Conservation (phyloP, 2,113 vertebrate genomes). For the Craseonycteris thonglongyai region DNA sequence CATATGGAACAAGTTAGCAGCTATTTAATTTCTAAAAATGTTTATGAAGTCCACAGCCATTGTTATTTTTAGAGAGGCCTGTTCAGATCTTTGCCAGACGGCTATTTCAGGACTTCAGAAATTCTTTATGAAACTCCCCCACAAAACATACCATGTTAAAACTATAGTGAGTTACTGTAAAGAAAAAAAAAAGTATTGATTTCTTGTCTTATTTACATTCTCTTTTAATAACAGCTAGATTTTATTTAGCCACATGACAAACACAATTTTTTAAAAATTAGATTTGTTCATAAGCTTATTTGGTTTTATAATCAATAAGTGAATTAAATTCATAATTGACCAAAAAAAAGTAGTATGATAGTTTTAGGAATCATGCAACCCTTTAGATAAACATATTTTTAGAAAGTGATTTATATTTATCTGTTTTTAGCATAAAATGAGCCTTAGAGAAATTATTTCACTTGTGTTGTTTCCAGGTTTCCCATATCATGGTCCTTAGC, state of each 20-base stretch:
- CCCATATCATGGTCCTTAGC: background rate
- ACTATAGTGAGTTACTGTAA: background rate
- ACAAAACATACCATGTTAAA: constrained; percentile 26
- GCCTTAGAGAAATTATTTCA: background rate
- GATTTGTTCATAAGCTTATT: background rate
- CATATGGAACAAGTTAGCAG: constrained; percentile 73
- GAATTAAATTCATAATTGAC: background rate
- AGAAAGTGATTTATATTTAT: constrained; percentile 19
- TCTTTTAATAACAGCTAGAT: constrained; percentile 8
- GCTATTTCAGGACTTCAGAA: constrained; percentile 57
- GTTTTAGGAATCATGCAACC: background rate
- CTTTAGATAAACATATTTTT: background rate
- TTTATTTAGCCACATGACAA: background rate
- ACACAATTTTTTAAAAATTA: background rate
- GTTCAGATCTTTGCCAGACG: constrained; percentile 62
- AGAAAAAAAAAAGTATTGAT: background rate
- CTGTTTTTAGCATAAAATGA: constrained; percentile 15
- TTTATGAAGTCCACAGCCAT: constrained; percentile 67
- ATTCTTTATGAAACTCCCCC: constrained; percentile 30
- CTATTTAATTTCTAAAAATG: constrained; percentile 76
- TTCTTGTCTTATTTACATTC: background rate
- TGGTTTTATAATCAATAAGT: constrained; percentile 34
- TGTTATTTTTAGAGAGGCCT: constrained; percentile 70
- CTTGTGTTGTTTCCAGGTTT: constrained; percentile 10
- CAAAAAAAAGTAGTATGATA: background rate